Base-by-base conservation (phyloP, 2,797 vertebrate genomes). In the Bovichtus diacanthus region DNA sequence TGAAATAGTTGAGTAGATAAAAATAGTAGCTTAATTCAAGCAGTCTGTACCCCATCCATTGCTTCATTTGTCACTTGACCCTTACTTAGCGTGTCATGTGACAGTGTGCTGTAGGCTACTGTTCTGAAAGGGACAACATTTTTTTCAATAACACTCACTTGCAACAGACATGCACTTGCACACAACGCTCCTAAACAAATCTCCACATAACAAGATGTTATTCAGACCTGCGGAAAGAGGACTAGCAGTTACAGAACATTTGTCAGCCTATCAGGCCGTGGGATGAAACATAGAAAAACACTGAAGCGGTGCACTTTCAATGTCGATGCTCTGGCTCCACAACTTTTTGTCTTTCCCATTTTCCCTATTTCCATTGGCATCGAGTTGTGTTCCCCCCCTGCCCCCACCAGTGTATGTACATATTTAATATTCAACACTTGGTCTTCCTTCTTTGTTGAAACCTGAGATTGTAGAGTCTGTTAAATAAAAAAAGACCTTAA, bases 241-340 rank as follows among this genome's bases (percentile, higher is more conserved):
- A 60, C 53, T 29, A 16, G 31, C 41, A 82, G 62, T 78, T 58
- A 75, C 62, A 74, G 44, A 82, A 70, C 70, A 81, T 65, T 72
- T 80, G 93, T 97, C 96, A 96, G 67, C 38, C 61, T 49, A 71
- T 83, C 76, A 70, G 46, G 70, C 61, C 6, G 76, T 46, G 50
- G 88, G 86, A 88, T 85, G 80, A 74, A 92, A 93, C 86, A 74
- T 1, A 61, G 54, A 60, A n/a, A 27, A 90, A 89, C 62, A 53
- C 29, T 79, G 19, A 81, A 72, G 66, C 41, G 27, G 29, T 56
- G 34, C 69, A 36, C 25, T 36, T 68, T 62, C 62, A 54, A 41
- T 70, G 71, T 74, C 36, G 16, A 70, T 36, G 27, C 39, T 53
- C 44, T 49, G 29, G 60, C 54, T 78, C 56, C 16, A 56, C 38